phyloP scores from a whole-genome alignment of 2,113 vertebrate species.

The Cottus gobio region DNA sequence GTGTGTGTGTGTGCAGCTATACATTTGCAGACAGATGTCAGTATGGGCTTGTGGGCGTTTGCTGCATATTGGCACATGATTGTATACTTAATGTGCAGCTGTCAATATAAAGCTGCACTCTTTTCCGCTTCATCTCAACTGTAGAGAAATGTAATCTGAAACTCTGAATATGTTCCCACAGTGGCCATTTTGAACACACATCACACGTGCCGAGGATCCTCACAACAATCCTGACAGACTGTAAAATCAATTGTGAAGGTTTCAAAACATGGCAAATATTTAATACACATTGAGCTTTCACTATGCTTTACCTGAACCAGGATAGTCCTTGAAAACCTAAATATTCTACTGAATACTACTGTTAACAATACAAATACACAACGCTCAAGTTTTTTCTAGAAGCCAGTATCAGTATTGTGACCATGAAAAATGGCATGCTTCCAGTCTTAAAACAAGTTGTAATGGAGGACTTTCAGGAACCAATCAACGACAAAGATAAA shows the following conservation, averaged over 20 bases:
- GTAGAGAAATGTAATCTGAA: neutral
- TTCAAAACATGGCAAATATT: too few relatives aligned
- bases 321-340: neutral
- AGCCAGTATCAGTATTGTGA: neutral
- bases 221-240: neutral
- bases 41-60: conserved; percentile 10
- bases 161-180: neutral
- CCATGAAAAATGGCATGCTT: neutral
- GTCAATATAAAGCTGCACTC: neutral
- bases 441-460: neutral
- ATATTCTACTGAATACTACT: too few relatives aligned
- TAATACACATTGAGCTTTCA: too few relatives aligned
- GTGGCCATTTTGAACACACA: neutral
- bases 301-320: neutral
- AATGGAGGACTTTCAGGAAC: neutral
- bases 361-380: neutral
- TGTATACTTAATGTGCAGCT: conserved; percentile 27
- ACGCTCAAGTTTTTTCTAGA: neutral
- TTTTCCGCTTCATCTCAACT: neutral
- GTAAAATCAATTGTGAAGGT: neutral
- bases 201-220: neutral
- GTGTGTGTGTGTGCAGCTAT: conserved; percentile 21
- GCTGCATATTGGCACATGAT: conserved; percentile 4
- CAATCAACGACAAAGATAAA: neutral
- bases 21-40: conserved; percentile 43